Base-by-base conservation (phyloP, 2,797 vertebrate species). In the Oreochromis mossambicus region DNA sequence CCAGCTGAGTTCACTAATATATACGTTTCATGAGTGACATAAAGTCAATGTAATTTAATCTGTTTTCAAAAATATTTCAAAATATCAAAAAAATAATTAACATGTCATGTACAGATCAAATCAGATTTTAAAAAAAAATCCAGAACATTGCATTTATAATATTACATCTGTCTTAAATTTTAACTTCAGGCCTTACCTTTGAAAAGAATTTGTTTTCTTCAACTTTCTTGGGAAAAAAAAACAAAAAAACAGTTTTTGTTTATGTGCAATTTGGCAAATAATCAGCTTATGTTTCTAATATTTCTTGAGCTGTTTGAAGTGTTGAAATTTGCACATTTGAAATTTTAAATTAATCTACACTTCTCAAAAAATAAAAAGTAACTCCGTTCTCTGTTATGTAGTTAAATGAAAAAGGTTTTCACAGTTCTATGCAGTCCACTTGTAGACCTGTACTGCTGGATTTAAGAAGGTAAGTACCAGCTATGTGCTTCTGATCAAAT, bases 141-240 rank as follows among this genome's bases (percentile, higher is more conserved):
- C 24, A 19, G 17, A 61, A 61, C 56, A 34, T 19, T 11, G 5
- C 17, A 61, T 68, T 68, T 68, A 5, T 41, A 41, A 68, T 41
- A 41, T 68, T 41, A 68, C 36, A 68, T 43, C 63, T 24, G 36
- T 41, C n/a, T 68, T 43, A 24, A 14, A 43, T 63, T 36, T 36
- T n/a, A 63, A 63, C 6, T n/a, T 12, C 21, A 68, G 12, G 3
- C 21, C 38, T 68, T 43, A 68, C 21, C 8, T 43, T 63, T 63
- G 10, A 63, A 63, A 63, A n/a, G 4, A 63, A 63, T 63, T 17
- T n/a, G 32, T 63, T 63, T 68, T 43, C 19, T 36, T 63, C 17
- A 36, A 4, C 3, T 24, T 43, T 43, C 38, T 2, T 43, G 36
- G 5, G 63, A 3, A 0, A 17, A 19, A 48, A 3, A 15, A 36